Conservation (phyloP, 2,888 invertebrate species). For the Metacarcinus magister region DNA sequence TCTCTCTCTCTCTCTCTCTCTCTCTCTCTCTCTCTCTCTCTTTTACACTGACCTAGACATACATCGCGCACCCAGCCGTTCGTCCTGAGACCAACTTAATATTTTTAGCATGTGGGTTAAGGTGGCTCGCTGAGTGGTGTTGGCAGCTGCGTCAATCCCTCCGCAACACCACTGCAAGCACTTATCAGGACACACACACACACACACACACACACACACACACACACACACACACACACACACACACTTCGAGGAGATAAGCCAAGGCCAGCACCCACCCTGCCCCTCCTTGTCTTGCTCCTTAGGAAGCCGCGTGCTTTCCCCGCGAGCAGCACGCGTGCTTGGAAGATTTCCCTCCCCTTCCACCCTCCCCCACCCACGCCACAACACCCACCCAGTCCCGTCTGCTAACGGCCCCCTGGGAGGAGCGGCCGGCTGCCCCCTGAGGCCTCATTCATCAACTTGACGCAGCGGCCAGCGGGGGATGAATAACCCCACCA, state of each 20-base stretch:
- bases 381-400: background rate
- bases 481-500: background rate
- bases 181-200: background rate
- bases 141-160: background rate
- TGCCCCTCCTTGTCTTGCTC: background rate
- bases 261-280: background rate
- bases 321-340: conserved; percentile 26
- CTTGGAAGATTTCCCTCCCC: background rate
- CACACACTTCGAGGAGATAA: background rate
- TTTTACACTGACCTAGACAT: conserved; percentile 34
- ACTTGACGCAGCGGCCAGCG: conserved; percentile 22
- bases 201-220: conserved; percentile 42
- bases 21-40: conserved; percentile 59
- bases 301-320: background rate
- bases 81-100: conserved; percentile 8
- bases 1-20: conserved; percentile 63
- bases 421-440: background rate
- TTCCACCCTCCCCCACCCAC: background rate
- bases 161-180: background rate
- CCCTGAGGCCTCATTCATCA: conserved; percentile 49
- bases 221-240: conserved; percentile 54
- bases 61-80: background rate
- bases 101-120: conserved; percentile 53
- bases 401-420: background rate
- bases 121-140: background rate